Conservation (phyloP, 2,888 invertebrate genomes). For the Aelia acuminata region DNA sequence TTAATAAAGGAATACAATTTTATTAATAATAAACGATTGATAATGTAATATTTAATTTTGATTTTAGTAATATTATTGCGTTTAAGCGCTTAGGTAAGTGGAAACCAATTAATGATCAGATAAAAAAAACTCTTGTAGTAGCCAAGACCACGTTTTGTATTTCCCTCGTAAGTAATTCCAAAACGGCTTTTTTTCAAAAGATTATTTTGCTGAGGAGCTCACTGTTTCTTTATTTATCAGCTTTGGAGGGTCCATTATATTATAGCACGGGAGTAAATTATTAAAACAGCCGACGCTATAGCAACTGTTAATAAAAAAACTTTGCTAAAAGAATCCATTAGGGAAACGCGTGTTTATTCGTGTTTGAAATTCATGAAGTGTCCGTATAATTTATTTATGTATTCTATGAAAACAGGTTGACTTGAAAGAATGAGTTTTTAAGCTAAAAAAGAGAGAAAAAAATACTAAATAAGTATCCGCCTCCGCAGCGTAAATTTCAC, state of each 20-base stretch:
- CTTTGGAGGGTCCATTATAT: conserved; percentile 28
- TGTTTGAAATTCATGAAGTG: conserved; percentile 50
- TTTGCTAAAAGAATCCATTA: conserved; percentile 25
- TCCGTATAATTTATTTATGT: conserved; percentile 46
- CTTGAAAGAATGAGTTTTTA: conserved; percentile 9
- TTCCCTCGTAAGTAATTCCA: not conserved
- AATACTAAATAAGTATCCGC: conserved; percentile 30
- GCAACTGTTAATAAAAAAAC: conserved; percentile 44
- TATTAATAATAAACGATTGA: too few species aligned
- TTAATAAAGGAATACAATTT: too few species aligned
- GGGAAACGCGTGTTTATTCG: conserved; percentile 28
- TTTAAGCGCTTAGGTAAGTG: too few species aligned
- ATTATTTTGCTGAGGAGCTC: not conserved
- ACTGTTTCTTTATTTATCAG: conserved; percentile 20
- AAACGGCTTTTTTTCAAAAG: not conserved
- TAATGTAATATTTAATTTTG: too few species aligned
- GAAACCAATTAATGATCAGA: too few species aligned
- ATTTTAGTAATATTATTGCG: too few species aligned
- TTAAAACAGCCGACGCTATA: conserved; percentile 29
- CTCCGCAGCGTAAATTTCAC: conserved; percentile 19
- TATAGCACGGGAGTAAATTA: conserved; percentile 5
- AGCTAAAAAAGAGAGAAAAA: not conserved
- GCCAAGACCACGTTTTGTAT: too few species aligned
- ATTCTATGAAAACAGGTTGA: conserved; percentile 43
- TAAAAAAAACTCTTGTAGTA: too few species aligned